Conservation (phyloP, 2,113 vertebrate species). For the Perca flavescens region DNA sequence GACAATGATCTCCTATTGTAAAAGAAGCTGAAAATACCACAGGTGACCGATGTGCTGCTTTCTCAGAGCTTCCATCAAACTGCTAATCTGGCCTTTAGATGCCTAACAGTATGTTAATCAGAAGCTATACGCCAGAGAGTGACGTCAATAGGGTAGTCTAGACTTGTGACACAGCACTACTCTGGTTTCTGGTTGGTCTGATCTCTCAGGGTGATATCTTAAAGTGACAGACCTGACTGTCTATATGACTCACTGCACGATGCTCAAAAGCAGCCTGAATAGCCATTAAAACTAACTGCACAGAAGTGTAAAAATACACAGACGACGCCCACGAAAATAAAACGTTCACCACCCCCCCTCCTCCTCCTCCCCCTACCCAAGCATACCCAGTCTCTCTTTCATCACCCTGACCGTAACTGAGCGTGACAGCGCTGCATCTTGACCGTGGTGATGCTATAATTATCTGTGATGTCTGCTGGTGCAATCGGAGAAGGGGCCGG, state of each 20-base stretch:
- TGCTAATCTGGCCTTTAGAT: constrained; percentile 5
- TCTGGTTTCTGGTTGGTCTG: constrained; percentile 49
- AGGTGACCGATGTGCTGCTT: neutral
- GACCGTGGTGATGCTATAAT: constrained; percentile 78
- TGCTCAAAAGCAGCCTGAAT: constrained; percentile 49
- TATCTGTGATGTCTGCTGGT: constrained; percentile 82
- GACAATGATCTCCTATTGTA: neutral
- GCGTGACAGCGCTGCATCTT: constrained; percentile 72
- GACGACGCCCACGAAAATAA: constrained; percentile 4
- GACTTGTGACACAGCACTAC: constrained; percentile 46
- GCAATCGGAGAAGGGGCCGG: constrained; percentile 75
- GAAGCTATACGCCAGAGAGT: constrained; percentile 11
- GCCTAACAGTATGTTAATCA: constrained; percentile 27
- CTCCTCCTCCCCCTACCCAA: neutral
- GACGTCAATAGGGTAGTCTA: constrained; percentile 49
- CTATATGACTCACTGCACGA: constrained; percentile 32
- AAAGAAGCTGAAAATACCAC: constrained; percentile 22
- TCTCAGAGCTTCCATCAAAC: constrained; percentile 4
- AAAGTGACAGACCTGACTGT: constrained; percentile 46
- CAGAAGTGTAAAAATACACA: constrained; percentile 16
- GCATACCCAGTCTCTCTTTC: constrained; percentile 42
- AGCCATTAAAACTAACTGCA: constrained; percentile 25
- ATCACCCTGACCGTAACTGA: constrained; percentile 65
- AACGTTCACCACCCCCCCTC: neutral
- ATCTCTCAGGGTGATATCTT: constrained; percentile 45